Percentiles rank a stretch among this genome's conserved stretches.
Conservation (phyloP, 2,797 vertebrate species). For the Cirrhinus mrigala region DNA sequence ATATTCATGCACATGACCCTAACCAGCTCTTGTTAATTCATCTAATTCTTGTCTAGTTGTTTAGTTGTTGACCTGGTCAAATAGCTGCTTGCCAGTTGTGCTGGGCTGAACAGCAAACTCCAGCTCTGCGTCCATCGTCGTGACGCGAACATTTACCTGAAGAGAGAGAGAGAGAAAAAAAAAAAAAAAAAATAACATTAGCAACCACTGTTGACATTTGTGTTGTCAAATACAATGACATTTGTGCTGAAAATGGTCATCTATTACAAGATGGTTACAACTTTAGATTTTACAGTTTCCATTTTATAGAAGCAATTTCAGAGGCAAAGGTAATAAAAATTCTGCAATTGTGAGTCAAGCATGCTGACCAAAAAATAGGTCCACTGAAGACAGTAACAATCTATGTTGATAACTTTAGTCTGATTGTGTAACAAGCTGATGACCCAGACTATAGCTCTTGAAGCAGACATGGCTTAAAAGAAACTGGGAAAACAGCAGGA, state of each 20-base stretch:
- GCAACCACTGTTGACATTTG: conserved; percentile 27
- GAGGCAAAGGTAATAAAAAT: not conserved
- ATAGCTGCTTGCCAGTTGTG: conserved; percentile 95
- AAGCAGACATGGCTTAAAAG: not conserved
- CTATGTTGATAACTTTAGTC: not conserved
- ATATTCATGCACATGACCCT: not conserved
- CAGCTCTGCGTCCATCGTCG: conserved; percentile 97
- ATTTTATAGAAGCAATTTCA: not conserved
- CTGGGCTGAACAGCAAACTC: conserved; percentile 97
- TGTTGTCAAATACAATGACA: not conserved
- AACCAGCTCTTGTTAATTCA: not conserved
- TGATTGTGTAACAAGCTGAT: not conserved
- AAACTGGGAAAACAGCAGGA: conserved; percentile 4
- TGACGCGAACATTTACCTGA: conserved; percentile 96
- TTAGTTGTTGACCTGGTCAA: conserved; percentile 88
- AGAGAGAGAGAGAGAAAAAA: conserved; percentile 53
- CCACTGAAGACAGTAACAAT: not conserved
- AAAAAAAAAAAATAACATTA: conserved; percentile 33
- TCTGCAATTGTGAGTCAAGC: not conserved
- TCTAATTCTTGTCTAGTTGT: not conserved
- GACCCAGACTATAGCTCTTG: not conserved
- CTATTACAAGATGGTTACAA: not conserved
- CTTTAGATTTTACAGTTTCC: not conserved
- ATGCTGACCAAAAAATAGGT: not conserved
- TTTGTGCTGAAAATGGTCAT: not conserved